Percentiles rank a stretch among this genome's conserved stretches.
These are phyloP conservation scores for Drosophila erecta DNA, from an alignment of 1,140 invertebrate genomes.

Conservation along the genomic window DNA sequence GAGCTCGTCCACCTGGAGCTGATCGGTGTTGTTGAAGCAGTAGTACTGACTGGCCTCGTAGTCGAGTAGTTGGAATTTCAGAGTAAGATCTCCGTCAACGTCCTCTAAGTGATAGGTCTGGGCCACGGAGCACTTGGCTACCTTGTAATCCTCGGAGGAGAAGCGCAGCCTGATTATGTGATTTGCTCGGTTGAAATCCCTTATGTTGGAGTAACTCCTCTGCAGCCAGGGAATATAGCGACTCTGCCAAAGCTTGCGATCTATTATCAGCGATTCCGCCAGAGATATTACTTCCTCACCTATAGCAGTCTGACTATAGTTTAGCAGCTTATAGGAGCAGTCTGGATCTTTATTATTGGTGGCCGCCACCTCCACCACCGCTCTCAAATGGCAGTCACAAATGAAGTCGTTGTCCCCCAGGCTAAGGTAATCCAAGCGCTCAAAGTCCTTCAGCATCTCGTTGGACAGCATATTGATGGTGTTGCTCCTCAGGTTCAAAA, in stretches of 20 bases:
- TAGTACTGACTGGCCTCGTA: slow-evolving; percentile 75
- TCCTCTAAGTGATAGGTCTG: slow-evolving; percentile 27
- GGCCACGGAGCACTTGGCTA: slow-evolving; percentile 30
- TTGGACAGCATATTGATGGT: slow-evolving; percentile 86
- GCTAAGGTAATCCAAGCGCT: slow-evolving; percentile 77
- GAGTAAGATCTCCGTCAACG: slow-evolving; percentile 22
- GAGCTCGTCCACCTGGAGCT: slow-evolving; percentile 57
- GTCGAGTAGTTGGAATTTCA: slow-evolving; percentile 79
- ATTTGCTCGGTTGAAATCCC: slow-evolving; percentile 43
- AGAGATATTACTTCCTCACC: background rate
- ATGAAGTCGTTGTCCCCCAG: slow-evolving; percentile 86
- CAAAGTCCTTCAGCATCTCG: slow-evolving; percentile 85
- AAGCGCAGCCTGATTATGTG: slow-evolving; percentile 56
- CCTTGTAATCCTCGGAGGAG: slow-evolving; percentile 1
- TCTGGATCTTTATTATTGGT: slow-evolving; percentile 66
- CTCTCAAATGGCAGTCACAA: slow-evolving; percentile 85
- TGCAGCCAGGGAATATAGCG: slow-evolving; percentile 46
- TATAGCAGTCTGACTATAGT: slow-evolving; percentile 20
- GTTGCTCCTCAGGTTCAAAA: slow-evolving; percentile 85
- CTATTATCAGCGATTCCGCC: slow-evolving; percentile 18
- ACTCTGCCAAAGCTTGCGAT: slow-evolving; percentile 45
- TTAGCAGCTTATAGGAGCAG: slow-evolving; percentile 53
- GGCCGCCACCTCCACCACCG: slow-evolving; percentile 85
- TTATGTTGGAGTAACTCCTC: slow-evolving; percentile 58
- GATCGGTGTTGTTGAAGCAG: slow-evolving; percentile 79